Conservation (phyloP, 2,797 vertebrate species). For the Iguana delicatissima region DNA sequence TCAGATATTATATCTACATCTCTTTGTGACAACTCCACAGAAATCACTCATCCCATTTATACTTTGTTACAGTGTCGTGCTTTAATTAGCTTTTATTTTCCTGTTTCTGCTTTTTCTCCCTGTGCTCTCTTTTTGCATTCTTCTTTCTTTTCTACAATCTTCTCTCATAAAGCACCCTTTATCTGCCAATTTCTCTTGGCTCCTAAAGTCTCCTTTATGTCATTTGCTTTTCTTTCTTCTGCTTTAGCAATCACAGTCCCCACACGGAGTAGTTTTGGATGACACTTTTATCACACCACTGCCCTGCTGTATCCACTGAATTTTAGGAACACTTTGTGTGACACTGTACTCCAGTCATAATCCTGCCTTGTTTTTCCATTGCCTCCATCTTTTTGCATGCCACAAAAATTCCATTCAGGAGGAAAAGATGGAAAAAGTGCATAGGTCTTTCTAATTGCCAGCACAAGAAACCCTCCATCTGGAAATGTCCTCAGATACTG, state of each 20-base stretch:
- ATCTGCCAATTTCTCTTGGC: not conserved
- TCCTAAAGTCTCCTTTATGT: not conserved
- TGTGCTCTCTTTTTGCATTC: not conserved
- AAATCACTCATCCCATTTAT: not conserved
- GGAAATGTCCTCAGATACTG: not conserved
- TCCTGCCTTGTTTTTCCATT: not conserved
- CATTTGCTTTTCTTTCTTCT: not conserved
- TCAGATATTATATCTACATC: not conserved
- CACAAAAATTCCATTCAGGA: not conserved
- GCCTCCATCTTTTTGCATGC: not conserved
- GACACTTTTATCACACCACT: not conserved
- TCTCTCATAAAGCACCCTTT: not conserved
- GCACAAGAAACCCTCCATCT: not conserved
- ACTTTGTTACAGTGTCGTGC: not conserved
- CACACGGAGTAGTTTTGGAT: not conserved
- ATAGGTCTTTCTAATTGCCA: not conserved
- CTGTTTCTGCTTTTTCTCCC: not conserved
- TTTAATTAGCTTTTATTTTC: not conserved
- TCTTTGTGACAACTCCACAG: not conserved
- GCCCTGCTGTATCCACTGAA: not conserved
- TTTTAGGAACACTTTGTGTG: not conserved
- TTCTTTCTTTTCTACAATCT: not conserved
- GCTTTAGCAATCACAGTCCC: not conserved
- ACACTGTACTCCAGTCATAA: not conserved
- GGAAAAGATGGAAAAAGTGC: not conserved